These are phyloP conservation scores for Euclidia mi DNA, from an alignment of 2,888 invertebrate species.

Conservation along the genomic window DNA sequence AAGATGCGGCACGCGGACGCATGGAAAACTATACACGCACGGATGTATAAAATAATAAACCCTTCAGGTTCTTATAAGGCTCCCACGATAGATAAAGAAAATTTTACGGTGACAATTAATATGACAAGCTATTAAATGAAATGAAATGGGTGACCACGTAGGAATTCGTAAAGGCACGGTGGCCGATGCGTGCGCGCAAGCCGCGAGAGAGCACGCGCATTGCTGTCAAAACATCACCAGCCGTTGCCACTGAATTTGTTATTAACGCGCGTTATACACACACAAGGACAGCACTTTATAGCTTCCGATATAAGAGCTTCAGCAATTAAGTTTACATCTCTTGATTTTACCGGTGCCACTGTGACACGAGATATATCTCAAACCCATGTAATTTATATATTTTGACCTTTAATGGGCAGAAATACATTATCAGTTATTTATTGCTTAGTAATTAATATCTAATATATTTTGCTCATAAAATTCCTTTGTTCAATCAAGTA, in stretches of 20 bases:
- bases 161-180: conserved; percentile 61
- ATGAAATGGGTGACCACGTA: conserved; percentile 78
- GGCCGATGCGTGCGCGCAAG: conserved; percentile 50
- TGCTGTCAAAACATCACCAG: conserved; percentile 48
- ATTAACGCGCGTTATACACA: conserved; percentile 49
- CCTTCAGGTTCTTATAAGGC: conserved; percentile 70
- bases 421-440: too few relatives aligned
- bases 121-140: conserved; percentile 79
- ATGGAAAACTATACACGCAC: conserved; percentile 56
- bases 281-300: neutral
- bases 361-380: neutral
- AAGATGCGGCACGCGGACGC: conserved; percentile 59
- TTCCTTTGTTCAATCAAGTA: too few relatives aligned
- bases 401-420: too few relatives aligned
- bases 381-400: too few relatives aligned
- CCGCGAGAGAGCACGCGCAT: conserved; percentile 52
- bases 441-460: too few relatives aligned
- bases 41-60: conserved; percentile 72
- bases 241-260: conserved; percentile 46
- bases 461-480: too few relatives aligned
- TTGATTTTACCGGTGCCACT: neutral
- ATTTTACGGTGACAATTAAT: conserved; percentile 57
- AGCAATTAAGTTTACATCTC: neutral
- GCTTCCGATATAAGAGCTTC: conserved; percentile 4
- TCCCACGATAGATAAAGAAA: conserved; percentile 65